These are phyloP conservation scores for Catocala sponsa DNA, from an alignment of 2,888 invertebrate species.

Conservation along the genomic window DNA sequence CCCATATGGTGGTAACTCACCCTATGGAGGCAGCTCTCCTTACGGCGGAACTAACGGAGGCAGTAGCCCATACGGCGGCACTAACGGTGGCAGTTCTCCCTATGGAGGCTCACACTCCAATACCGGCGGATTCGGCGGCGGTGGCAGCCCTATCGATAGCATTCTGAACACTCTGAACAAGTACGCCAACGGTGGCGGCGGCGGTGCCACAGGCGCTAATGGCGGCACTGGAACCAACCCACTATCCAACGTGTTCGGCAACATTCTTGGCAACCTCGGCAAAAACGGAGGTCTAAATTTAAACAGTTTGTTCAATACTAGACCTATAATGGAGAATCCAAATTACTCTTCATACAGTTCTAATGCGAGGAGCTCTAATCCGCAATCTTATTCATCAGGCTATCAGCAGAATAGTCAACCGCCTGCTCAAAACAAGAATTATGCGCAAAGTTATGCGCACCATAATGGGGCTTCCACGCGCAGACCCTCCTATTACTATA, in stretches of 20 bases:
- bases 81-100: constrained; percentile 44
- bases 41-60: constrained; percentile 64
- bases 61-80: constrained; percentile 40
- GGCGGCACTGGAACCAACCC: constrained; percentile 25
- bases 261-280: constrained; percentile 77
- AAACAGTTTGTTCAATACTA: constrained; percentile 74
- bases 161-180: constrained; percentile 69
- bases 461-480: constrained; percentile 69
- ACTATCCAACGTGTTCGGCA: constrained; percentile 59
- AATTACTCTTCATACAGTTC: constrained; percentile 76
- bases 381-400: constrained; percentile 78
- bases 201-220: constrained; percentile 46
- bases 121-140: constrained; percentile 52
- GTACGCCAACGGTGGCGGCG: constrained; percentile 63
- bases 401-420: constrained; percentile 69
- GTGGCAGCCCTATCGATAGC: constrained; percentile 64
- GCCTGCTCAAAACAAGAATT: constrained; percentile 73
- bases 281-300: constrained; percentile 65
- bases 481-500: constrained; percentile 77
- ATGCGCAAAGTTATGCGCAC: constrained; percentile 69
- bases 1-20: constrained; percentile 54
- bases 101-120: constrained; percentile 47
- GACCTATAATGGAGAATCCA: constrained; percentile 82
- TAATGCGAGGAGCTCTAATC: constrained; percentile 77
- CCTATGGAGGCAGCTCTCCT: constrained; percentile 48